A percentile compares a stretch with the other conserved stretches of the same genome.
Conservation (phyloP, 2,888 invertebrate species). For the Melolontha melolontha region DNA sequence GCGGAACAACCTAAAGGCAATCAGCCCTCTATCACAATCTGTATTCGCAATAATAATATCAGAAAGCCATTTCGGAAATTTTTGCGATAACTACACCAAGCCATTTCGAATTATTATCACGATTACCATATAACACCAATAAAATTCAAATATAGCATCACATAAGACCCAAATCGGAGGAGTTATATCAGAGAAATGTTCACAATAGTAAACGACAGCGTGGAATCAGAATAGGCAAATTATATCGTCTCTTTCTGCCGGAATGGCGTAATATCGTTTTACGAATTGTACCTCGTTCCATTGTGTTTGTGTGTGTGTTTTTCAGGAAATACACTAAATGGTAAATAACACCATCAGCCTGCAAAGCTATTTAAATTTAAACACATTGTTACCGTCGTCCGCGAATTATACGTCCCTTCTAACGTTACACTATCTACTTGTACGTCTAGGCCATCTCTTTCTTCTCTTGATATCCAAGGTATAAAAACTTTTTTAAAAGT, state of each 20-base stretch:
- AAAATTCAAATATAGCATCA: no score
- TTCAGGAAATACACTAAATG: conserved; percentile 24
- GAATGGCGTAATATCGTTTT: conserved; percentile 25
- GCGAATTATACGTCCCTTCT: conserved; percentile 26
- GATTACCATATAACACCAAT: no score
- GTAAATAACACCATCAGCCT: conserved; percentile 32
- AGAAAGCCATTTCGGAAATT: no score
- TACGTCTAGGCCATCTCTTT: conserved; percentile 22
- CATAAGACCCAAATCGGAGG: no score
- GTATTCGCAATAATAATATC: no score
- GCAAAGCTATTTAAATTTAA: conserved; percentile 38
- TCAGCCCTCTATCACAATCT: no score
- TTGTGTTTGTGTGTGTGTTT: not conserved
- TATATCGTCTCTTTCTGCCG: conserved; percentile 6
- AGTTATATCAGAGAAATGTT: no score
- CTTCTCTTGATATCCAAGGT: conserved; percentile 14
- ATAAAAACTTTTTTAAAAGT: conserved; percentile 42
- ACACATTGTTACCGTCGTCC: conserved; percentile 27
- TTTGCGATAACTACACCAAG: no score
- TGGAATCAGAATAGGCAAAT: conserved; percentile 26
- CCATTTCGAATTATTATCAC: no score
- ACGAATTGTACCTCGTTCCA: conserved; percentile 19
- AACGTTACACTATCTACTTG: not conserved
- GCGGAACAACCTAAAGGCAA: no score
- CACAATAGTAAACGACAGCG: not conserved